Base-by-base conservation (phyloP, 2,888 invertebrate genomes). In the Habroteleia sp. region DNA sequence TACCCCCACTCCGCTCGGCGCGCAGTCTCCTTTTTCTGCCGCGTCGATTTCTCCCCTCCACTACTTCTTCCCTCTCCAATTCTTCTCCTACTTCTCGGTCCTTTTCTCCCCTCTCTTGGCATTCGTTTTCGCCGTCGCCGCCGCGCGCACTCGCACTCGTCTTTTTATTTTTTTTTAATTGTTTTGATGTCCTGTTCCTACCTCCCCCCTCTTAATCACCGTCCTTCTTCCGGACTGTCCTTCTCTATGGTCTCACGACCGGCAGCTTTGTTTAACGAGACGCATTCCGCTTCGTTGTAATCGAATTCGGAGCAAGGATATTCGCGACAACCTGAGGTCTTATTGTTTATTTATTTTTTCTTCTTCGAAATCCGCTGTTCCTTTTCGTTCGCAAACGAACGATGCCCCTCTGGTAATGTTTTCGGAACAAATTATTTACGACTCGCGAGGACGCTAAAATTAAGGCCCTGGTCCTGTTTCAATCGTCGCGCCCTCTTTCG, bases 91-190 rank as follows among this genome's bases (percentile, higher is more conserved):
- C 76, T 65, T 74, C 41, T 8, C 42, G 17, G 23, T n/a, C 29
- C 11, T 10, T 17, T 27, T 52, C 23, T 17, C 25, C 17, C 23
- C 20, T 23, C 27, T 65, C 56, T 35, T 44, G 33, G 76, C 74
- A 56, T 78, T 78, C 77, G 29, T 65, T 41, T 77, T 69, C 73
- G 73, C 33, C 46, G 23, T 62, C 50, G 62, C 50, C 50, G 46
- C 72, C 8, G 42, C 52, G 65, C 41, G 13, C 48, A 13, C 39
- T 65, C 60, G 13, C n/a, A n/a, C 27, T 60, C 69, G 77, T 80
- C 78, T 79, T 81, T 76, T 77, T 20, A 29, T 42, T 78, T 78
- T 80, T 83, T 84, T 83, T 84, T 84, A 83, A 84, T 82, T 83
- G 81, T 82, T 81, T 83, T 82, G 79, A 54, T 44, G 60, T 54